Conservation (phyloP, 64 coral and sea anemone genomes). For the Montipora efflorescens region DNA sequence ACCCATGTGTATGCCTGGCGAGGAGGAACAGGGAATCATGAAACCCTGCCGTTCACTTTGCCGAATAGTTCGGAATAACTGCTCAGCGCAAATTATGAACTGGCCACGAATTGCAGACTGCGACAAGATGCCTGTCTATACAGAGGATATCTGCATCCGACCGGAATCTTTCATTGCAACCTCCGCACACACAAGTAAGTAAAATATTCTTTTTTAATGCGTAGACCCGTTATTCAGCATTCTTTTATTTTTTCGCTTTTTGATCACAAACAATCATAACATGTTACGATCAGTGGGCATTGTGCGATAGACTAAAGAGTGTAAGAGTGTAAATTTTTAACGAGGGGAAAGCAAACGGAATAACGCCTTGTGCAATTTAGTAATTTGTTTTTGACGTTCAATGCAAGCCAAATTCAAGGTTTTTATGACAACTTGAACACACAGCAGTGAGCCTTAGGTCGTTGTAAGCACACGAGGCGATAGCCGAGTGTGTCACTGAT, state of each 20-base stretch:
- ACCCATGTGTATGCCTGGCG: background rate
- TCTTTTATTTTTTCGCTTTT: background rate
- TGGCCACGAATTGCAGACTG: background rate
- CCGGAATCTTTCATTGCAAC: background rate
- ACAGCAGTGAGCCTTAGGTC: too few relatives aligned
- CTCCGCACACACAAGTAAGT: conserved; percentile 6
- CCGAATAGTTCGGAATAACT: background rate
- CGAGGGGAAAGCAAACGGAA: too few relatives aligned
- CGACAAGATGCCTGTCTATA: background rate
- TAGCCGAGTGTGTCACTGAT: too few relatives aligned
- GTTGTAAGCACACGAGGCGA: too few relatives aligned
- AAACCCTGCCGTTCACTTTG: conserved; percentile 23
- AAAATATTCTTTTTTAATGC: background rate
- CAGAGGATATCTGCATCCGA: background rate
- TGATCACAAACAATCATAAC: background rate
- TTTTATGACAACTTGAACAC: too few relatives aligned
- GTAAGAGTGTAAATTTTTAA: too few relatives aligned
- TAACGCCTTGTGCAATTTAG: too few relatives aligned
- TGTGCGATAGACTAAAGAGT: too few relatives aligned
- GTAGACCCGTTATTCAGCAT: too few relatives aligned
- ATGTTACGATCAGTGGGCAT: too few relatives aligned
- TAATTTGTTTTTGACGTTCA: too few relatives aligned
- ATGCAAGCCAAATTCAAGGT: too few relatives aligned
- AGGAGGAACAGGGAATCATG: background rate
- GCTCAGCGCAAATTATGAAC: background rate